Evolutionary conservation across 37 sponge, comb jelly and placozoan genomes (phyloP).

Genomic region (Ephydatia muelleri): DNA sequence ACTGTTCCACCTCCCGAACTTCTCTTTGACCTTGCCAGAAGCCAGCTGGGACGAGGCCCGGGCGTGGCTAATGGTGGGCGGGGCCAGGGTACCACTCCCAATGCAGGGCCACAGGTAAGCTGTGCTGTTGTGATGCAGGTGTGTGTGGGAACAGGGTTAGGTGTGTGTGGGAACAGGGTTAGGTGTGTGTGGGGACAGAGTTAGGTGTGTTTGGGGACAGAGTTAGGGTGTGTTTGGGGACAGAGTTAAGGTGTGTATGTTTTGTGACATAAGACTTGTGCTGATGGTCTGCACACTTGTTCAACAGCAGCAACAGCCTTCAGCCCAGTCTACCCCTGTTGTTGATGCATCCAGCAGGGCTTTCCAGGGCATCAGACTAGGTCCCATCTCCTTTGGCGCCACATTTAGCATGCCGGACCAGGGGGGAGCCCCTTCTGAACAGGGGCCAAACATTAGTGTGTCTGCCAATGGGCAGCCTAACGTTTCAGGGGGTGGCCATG

Average conservation of each 20-base stretch:
- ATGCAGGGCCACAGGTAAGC: neutral
- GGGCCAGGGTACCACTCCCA: neutral
- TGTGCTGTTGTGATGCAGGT: no score
- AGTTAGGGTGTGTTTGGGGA: no score
- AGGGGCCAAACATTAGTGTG: neutral
- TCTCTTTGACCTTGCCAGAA: neutral
- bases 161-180: no score
- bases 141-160: no score
- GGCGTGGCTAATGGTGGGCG: neutral
- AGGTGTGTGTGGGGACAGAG: no score
- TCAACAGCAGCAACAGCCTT: neutral
- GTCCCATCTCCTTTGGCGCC: constrained; percentile 4
- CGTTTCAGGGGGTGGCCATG: neutral
- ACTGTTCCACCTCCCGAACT: neutral
- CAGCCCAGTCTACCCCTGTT: neutral
- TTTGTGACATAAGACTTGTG: no score
- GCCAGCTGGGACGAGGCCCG: neutral
- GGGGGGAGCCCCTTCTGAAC: neutral
- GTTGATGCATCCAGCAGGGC: neutral
- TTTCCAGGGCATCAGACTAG: neutral
- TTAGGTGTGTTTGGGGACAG: no score
- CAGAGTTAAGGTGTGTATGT: no score
- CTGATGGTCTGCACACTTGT: no score
- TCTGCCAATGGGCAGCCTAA: neutral
- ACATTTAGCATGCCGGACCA: neutral